Percentiles rank a stretch among this genome's conserved stretches.
Conservation (phyloP, 1,140 invertebrate genomes). For the Eurosta solidaginis region DNA sequence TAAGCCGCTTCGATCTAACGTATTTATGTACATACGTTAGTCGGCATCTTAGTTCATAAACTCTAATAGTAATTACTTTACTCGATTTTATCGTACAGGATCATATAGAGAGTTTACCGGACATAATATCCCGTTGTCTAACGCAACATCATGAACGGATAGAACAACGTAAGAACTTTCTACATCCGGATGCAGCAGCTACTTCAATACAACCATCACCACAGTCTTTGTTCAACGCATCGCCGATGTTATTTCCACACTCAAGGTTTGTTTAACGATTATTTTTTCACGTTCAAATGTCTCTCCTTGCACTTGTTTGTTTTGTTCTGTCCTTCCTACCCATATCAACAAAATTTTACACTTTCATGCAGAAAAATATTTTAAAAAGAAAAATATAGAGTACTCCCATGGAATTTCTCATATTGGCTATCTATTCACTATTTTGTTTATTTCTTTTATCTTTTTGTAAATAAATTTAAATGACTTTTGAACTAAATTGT, state of each 20-base stretch:
- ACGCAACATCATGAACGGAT: conserved; percentile 70
- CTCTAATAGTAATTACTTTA: no score
- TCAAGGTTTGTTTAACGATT: conserved; percentile 50
- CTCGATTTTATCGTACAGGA: conserved; percentile 46
- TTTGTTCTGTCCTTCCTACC: conserved; percentile 17
- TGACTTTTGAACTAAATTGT: no score
- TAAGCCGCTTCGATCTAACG: no score
- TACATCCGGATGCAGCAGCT: conserved; percentile 83
- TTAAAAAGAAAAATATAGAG: not conserved
- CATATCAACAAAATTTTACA: conserved; percentile 31
- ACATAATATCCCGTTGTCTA: conserved; percentile 76
- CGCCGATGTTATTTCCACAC: conserved; percentile 59
- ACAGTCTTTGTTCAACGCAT: conserved; percentile 58
- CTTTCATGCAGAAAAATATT: conserved; percentile 34
- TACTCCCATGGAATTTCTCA: not conserved
- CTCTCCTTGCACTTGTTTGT: not conserved
- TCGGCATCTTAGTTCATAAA: no score
- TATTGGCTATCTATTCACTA: not conserved
- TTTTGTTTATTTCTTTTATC: not conserved
- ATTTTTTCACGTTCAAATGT: not conserved
- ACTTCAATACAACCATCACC: conserved; percentile 60
- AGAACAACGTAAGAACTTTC: conserved; percentile 79
- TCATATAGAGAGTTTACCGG: conserved; percentile 77
- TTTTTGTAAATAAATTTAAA: not conserved
- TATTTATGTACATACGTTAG: no score